These are phyloP conservation scores for Polyommatus icarus DNA, from an alignment of 2,888 invertebrate species.

Conservation along the genomic window DNA sequence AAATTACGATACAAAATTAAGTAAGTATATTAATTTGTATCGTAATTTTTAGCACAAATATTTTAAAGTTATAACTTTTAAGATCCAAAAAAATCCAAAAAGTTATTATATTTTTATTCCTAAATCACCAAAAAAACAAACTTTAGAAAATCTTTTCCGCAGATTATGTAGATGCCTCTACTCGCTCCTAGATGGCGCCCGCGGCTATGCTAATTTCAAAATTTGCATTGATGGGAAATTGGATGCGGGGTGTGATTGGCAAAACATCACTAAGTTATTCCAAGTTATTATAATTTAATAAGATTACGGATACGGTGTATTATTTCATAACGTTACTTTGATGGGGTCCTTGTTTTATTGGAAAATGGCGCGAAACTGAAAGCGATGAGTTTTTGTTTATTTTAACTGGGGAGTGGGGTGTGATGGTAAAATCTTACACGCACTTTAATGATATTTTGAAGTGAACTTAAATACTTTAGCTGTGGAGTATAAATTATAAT, in stretches of 20 bases:
- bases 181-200: conserved; percentile 72
- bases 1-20: too few species aligned
- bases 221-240: conserved; percentile 75
- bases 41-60: too few species aligned
- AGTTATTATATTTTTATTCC: neutral
- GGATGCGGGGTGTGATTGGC: conserved; percentile 67
- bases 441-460: too few species aligned
- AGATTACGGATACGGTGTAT: conserved; percentile 71
- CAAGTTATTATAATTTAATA: conserved; percentile 72
- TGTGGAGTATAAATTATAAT: too few species aligned
- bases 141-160: neutral
- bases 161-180: conserved; percentile 39
- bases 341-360: conserved; percentile 52
- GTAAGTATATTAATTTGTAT: too few species aligned
- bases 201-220: conserved; percentile 76
- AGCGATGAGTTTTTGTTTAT: neutral
- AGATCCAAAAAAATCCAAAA: neutral
- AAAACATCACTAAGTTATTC: conserved; percentile 77
- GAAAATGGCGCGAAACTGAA: conserved; percentile 48
- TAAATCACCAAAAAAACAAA: neutral
- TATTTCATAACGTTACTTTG: conserved; percentile 74
- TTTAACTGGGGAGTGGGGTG: neutral
- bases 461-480: too few species aligned
- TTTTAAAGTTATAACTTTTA: too few species aligned
- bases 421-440: neutral